Evolutionary conservation across 2,888 invertebrate species (phyloP).

Genomic region (Uropetala carovei): DNA sequence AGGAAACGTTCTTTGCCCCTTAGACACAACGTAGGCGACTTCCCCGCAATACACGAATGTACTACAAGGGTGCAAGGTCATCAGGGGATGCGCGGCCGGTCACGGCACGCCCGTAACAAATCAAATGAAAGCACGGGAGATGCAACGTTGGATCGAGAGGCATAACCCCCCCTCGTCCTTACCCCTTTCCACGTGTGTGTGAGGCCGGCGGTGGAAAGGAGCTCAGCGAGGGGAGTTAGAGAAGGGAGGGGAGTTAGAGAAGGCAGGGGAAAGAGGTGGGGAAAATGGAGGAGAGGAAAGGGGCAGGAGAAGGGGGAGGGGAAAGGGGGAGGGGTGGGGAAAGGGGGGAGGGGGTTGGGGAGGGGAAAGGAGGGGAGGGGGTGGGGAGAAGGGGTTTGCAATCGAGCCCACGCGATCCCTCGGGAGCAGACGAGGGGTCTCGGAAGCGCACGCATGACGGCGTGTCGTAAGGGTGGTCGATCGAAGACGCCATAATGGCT

Average conservation of each 20-base stretch:
- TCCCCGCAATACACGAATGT: constrained; percentile 12
- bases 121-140: constrained; percentile 10
- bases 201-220: background rate
- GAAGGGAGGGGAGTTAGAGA: background rate
- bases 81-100: background rate
- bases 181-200: background rate
- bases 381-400: background rate
- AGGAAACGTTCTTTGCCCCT: background rate
- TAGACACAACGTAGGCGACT: background rate
- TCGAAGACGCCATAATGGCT: constrained; percentile 51
- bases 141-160: background rate
- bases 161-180: background rate
- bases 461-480: constrained; percentile 44
- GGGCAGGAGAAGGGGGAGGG: too few relatives aligned
- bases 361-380: background rate
- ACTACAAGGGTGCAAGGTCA: constrained; percentile 49
- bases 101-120: constrained; percentile 24
- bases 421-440: background rate
- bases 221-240: too few relatives aligned
- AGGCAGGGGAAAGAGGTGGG: too few relatives aligned
- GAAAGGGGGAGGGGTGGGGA: background rate
- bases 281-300: background rate
- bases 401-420: constrained; percentile 15
- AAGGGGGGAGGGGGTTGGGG: background rate
- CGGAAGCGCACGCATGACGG: constrained; percentile 55